Percentiles rank a stretch among this genome's conserved stretches.
Evolutionary conservation across 2,113 vertebrate genomes (phyloP).

Genomic region (Daubentonia madagascariensis): DNA sequence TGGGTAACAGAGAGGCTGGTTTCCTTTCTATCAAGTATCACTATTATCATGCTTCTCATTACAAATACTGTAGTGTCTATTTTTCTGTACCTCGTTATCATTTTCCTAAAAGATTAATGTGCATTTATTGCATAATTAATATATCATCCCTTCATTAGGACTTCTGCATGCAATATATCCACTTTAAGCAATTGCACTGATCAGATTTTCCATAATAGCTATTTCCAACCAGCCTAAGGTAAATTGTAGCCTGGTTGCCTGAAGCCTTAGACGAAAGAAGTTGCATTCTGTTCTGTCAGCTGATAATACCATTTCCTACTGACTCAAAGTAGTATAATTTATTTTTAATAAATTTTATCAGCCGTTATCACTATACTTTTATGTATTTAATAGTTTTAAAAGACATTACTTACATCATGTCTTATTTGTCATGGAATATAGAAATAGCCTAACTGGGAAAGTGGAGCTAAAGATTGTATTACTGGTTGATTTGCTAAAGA

Average conservation of each 20-base stretch:
- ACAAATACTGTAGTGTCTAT: neutral
- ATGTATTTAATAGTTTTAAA: neutral
- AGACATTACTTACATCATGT: neutral
- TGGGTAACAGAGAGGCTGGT: too few relatives aligned
- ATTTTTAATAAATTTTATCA: neutral
- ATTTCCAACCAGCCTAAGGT: neutral
- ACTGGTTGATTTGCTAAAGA: neutral
- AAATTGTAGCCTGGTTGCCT: neutral
- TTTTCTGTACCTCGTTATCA: neutral
- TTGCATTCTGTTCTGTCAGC: neutral
- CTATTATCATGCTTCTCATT: neutral
- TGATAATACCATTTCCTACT: neutral
- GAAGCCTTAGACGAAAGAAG: neutral
- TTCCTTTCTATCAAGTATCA: neutral
- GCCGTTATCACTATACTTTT: neutral
- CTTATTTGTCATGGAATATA: neutral
- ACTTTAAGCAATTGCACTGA: neutral
- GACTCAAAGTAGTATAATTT: neutral
- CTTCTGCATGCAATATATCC: neutral
- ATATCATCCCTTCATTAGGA: neutral
- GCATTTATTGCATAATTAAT: neutral
- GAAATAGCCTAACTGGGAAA: neutral
- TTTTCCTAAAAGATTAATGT: neutral
- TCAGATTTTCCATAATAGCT: neutral
- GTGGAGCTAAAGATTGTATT: neutral